Percentiles rank a stretch among this genome's conserved stretches.
phyloP scores from a whole-genome alignment of 1,140 invertebrate species.

The Radopholus similis region DNA sequence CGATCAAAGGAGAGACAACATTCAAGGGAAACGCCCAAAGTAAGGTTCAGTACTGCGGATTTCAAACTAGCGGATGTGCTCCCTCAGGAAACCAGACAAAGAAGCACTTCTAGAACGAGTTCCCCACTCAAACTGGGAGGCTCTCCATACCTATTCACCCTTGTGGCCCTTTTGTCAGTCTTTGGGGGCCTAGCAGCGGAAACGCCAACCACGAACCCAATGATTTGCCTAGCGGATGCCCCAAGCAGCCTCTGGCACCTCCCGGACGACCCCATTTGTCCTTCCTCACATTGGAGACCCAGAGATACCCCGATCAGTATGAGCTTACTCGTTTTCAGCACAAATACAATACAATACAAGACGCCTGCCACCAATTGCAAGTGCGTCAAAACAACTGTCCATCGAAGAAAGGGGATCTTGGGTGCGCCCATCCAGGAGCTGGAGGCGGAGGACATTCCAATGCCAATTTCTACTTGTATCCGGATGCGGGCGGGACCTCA shows the following conservation, averaged over 20 bases:
- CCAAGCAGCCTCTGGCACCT: neutral
- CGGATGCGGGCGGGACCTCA: neutral
- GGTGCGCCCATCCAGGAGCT: neutral
- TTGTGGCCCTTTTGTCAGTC: neutral
- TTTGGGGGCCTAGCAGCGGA: neutral
- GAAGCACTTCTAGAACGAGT: too few relatives aligned
- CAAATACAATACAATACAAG: constrained; percentile 7
- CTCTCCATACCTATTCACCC: too few relatives aligned
- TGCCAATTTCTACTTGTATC: neutral
- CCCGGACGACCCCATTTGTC: neutral
- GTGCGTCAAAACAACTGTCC: neutral
- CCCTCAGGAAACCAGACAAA: too few relatives aligned
- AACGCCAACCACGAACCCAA: neutral
- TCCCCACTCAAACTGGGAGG: too few relatives aligned
- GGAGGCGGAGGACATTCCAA: neutral
- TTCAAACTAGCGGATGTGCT: too few relatives aligned
- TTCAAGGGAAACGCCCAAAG: too few relatives aligned
- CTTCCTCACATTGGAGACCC: neutral
- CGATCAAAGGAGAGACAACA: too few relatives aligned
- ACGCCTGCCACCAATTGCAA: neutral
- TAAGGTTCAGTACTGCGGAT: too few relatives aligned
- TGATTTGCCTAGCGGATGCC: neutral
- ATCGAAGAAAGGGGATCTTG: neutral
- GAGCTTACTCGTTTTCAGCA: neutral
- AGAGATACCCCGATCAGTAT: neutral